phyloP scores from a whole-genome alignment of 2,113 vertebrate species.

The Muntiacus muntjak region DNA sequence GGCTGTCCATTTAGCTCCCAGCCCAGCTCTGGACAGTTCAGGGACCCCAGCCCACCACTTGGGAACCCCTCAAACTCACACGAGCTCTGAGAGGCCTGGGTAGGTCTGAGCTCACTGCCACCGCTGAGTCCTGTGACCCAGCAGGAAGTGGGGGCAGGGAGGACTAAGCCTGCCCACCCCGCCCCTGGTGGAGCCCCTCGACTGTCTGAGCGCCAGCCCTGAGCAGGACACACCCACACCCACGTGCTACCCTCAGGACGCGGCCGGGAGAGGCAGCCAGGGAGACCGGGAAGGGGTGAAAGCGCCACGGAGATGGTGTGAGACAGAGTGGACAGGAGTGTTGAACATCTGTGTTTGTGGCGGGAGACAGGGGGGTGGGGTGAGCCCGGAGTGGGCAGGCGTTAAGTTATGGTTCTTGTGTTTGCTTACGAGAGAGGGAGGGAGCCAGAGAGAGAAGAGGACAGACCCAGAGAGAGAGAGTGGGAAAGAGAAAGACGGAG shows the following conservation, averaged over 20 bases:
- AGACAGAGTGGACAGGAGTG: not conserved
- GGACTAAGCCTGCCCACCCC: too few relatives aligned
- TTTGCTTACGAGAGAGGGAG: not conserved
- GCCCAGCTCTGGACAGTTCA: not conserved
- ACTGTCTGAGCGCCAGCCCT: not conserved
- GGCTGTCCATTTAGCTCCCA: not conserved
- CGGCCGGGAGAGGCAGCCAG: not conserved
- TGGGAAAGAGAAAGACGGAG: not conserved
- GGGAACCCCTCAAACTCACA: not conserved
- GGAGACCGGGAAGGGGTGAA: not conserved
- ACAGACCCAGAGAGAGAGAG: not conserved
- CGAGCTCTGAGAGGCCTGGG: not conserved
- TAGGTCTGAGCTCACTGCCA: not conserved
- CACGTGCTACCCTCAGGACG: not conserved
- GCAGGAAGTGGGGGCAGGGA: too few relatives aligned
- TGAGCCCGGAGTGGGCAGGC: not conserved
- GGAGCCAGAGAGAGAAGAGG: not conserved
- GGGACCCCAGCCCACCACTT: not conserved
- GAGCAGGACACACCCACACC: not conserved
- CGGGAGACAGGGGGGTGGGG: not conserved
- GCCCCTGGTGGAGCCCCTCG: not conserved
- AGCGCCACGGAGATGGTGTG: fast-evolving
- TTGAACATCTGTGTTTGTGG: not conserved
- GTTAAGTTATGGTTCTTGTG: not conserved
- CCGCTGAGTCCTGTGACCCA: not conserved